Conservation (phyloP, 2,113 vertebrate genomes). For the Syrrhaptes paradoxus region DNA sequence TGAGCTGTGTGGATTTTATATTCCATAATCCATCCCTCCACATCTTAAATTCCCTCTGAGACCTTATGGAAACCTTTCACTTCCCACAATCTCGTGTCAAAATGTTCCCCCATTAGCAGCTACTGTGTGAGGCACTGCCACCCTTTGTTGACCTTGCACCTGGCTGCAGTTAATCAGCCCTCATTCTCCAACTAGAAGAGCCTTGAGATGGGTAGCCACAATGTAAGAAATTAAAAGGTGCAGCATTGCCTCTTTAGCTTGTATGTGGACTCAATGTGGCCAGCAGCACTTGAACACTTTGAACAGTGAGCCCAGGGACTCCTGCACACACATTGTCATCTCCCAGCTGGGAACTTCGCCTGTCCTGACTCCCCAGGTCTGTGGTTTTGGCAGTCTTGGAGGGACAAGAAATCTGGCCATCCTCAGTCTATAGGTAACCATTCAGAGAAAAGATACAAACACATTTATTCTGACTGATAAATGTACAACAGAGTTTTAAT, state of each 20-base stretch:
- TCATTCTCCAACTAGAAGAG: not conserved
- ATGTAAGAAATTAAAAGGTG: not conserved
- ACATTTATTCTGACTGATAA: not conserved
- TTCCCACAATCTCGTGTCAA: not conserved
- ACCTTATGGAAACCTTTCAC: not conserved
- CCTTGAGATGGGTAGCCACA: not conserved
- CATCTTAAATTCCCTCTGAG: not conserved
- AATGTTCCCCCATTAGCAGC: not conserved
- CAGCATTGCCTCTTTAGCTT: not conserved
- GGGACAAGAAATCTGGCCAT: not conserved
- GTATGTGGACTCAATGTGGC: rapidly evolving
- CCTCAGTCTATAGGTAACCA: not conserved
- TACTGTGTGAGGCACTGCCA: rapidly evolving
- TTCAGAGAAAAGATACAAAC: not conserved
- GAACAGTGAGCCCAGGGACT: not conserved
- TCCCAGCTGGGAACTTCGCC: not conserved
- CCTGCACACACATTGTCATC: too few relatives aligned
- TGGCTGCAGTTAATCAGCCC: not conserved
- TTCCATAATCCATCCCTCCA: not conserved
- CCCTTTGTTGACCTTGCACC: not conserved
- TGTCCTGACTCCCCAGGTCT: not conserved
- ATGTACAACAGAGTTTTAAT: not conserved
- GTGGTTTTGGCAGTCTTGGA: not conserved
- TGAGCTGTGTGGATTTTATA: rapidly evolving
- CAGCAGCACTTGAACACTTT: not conserved